Evolutionary conservation across 2,113 vertebrate species (phyloP), one percentile per base, ranked within the genome.

Genomic region (Engraulis encrasicolus): DNA sequence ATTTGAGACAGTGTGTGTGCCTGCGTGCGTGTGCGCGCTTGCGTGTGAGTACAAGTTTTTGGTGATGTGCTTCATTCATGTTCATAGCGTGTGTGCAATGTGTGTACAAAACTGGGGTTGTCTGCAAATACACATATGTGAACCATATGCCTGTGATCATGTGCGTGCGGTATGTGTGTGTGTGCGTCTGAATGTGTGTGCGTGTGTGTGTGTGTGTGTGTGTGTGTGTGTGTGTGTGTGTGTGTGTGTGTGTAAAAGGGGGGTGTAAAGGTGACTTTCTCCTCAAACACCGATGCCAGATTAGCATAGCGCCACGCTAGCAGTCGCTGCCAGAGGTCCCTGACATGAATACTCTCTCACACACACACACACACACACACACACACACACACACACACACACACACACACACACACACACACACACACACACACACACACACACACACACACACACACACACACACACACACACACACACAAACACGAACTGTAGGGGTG

Each of bases 291-390:
- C 85, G 85, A 83, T 86, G 85, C 85, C 81, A 79, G 84, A 86
- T 88, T 86, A 85, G 85, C 87, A 87, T 87, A 89, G 85, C 86
- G 78, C 66, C 34, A 93, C 94, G 95, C 93, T 93, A 50, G 78
- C 78, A 79, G n/a, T 34, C 58, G 40, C 27, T n/a, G 74, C 91
- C 93, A 93, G 92, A 91, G 66, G 66, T 74, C 66, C 31, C 31
- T 74, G 66, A 74, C 66, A 31, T 27, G 31, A 23, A 74, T 7
- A 23, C 45, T 61, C 52, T 2, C 80, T 58, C 27, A 19, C 80
- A 81, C 80, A 61, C 50, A 50, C 49, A 36, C 50, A 81, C 52
- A 37, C 50, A n/a, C 80, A 40, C 52, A 66, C 58, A 71, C 61
- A 34, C 85, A 84, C 88, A 45, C 80, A 87, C 84, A 84, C 34